These are phyloP conservation scores for Drosophila kuntzei DNA, from an alignment of 2,888 invertebrate genomes.

Conservation along the genomic window DNA sequence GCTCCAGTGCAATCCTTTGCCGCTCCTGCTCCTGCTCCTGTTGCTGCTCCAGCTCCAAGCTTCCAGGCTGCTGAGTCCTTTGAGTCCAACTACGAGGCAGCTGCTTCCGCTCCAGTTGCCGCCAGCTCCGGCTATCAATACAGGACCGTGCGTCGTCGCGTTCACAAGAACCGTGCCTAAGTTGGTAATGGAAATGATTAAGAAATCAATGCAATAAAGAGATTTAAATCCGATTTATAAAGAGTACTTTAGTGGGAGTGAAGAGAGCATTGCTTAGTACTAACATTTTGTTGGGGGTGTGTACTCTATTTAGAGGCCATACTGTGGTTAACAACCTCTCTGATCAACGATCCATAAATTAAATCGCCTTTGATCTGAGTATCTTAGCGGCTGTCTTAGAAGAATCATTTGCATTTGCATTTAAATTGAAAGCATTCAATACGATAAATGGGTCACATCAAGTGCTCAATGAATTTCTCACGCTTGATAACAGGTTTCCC, in stretches of 20 bases:
- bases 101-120: slow-evolving; percentile 58
- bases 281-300: slow-evolving; percentile 25
- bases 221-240: not conserved
- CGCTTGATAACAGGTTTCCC: slow-evolving; percentile 68
- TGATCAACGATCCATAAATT: slow-evolving; percentile 56
- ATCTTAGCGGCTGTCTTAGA: slow-evolving; percentile 44
- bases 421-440: slow-evolving; percentile 58
- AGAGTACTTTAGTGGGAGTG: not conserved
- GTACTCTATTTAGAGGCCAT: not conserved
- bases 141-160: slow-evolving; percentile 71
- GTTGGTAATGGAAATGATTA: not conserved
- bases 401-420: slow-evolving; percentile 44
- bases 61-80: slow-evolving; percentile 35
- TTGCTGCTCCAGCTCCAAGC: slow-evolving; percentile 32
- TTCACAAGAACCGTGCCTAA: slow-evolving; percentile 70
- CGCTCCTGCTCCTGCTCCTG: slow-evolving; percentile 29
- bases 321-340: slow-evolving; percentile 22
- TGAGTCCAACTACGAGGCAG: slow-evolving; percentile 45
- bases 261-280: slow-evolving; percentile 1
- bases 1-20: slow-evolving; percentile 51
- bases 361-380: slow-evolving; percentile 52
- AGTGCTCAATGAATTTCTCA: slow-evolving; percentile 62
- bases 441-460: slow-evolving; percentile 67
- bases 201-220: slow-evolving; percentile 35
- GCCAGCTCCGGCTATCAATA: slow-evolving; percentile 61